These are phyloP conservation scores for Mimachlamys varia DNA, from an alignment of 2,888 invertebrate species.

Conservation along the genomic window DNA sequence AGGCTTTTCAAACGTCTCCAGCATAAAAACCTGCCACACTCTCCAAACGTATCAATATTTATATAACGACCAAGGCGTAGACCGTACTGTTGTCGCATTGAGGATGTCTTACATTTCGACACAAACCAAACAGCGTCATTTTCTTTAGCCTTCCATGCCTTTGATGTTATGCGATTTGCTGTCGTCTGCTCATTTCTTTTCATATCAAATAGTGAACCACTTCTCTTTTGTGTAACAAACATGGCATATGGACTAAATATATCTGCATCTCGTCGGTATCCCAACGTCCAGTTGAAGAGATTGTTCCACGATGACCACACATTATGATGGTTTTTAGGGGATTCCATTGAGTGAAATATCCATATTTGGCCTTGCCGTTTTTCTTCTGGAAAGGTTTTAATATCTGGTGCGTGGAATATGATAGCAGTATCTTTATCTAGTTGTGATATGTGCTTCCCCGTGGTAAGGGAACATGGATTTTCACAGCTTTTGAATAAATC, in stretches of 20 bases:
- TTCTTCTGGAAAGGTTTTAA: not conserved
- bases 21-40: not conserved
- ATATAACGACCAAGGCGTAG: not conserved
- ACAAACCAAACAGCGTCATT: not conserved
- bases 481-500: not conserved
- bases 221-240: not conserved
- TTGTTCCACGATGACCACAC: not conserved
- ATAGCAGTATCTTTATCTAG: not conserved
- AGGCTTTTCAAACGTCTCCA: not conserved
- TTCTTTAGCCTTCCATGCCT: not conserved
- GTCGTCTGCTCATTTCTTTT: not conserved
- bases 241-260: not conserved
- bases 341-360: constrained; percentile 22
- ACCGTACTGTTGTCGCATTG: not conserved
- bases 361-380: not conserved
- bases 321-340: not conserved
- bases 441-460: not conserved
- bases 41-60: not conserved
- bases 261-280: not conserved
- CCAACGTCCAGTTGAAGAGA: not conserved
- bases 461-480: not conserved
- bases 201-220: not conserved
- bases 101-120: not conserved
- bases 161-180: not conserved
- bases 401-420: not conserved